Percentiles rank a stretch among this genome's conserved stretches.
Conservation (phyloP, 2,113 vertebrate species). For the Clinocottus analis region DNA sequence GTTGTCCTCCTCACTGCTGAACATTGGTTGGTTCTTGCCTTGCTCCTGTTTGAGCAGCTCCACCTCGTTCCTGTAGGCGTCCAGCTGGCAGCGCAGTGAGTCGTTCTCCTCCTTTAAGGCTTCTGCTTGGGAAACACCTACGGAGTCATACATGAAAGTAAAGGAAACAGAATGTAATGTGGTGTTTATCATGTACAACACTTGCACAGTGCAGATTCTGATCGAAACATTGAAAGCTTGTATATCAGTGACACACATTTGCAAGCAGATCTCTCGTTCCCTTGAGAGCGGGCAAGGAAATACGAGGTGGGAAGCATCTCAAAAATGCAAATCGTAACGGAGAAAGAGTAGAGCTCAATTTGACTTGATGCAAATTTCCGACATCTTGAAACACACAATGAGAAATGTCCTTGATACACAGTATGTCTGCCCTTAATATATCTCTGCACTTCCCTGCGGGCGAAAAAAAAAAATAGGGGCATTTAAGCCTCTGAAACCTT, state of each 20-base stretch:
- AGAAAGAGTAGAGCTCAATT: conserved; percentile 6
- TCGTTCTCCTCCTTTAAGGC: conserved; percentile 96
- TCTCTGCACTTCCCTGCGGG: not conserved
- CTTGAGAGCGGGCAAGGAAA: not conserved
- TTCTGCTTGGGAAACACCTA: conserved; percentile 88
- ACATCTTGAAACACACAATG: not conserved
- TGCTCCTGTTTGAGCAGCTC: conserved; percentile 96
- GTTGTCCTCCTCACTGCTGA: conserved; percentile 87
- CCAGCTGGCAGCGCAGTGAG: conserved; percentile 95
- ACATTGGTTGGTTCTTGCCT: conserved; percentile 84
- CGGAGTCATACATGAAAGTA: not conserved
- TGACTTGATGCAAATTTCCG: conserved; percentile 12
- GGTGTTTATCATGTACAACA: not conserved
- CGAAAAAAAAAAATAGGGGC: not conserved
- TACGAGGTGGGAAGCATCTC: not conserved
- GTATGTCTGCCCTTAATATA: conserved; percentile 30
- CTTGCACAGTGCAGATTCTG: not conserved
- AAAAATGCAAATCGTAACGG: not conserved
- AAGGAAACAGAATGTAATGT: conserved; percentile 5
- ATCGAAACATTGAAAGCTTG: not conserved
- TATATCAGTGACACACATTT: conserved; percentile 9
- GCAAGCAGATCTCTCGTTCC: not conserved
- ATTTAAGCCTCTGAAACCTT: conserved; percentile 4
- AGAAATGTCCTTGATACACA: conserved; percentile 10
- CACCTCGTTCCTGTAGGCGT: conserved; percentile 95